A percentile compares a stretch with the other conserved stretches of the same genome.
Conservation (phyloP, 2,797 vertebrate genomes). For the Gallirallus australis region DNA sequence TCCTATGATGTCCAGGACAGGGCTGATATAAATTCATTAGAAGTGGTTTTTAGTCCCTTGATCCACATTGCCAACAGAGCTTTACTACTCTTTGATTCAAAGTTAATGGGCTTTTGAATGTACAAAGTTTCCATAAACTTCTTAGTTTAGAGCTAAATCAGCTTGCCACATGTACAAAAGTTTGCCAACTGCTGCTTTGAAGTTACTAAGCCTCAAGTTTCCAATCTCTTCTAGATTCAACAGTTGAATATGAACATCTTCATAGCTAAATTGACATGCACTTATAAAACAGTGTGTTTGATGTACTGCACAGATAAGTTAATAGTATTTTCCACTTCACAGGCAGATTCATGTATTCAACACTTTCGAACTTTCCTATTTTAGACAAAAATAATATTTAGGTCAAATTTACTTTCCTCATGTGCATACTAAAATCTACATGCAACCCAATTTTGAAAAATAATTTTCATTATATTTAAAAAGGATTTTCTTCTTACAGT, state of each 20-base stretch:
- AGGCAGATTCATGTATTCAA: neutral
- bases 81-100: constrained; percentile 25
- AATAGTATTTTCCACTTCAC: neutral
- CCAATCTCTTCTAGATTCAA: neutral
- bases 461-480: neutral
- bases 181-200: constrained; percentile 10
- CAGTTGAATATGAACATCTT: neutral
- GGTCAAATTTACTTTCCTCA: neutral
- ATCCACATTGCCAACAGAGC: neutral
- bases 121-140: constrained; percentile 32
- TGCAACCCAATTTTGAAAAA: neutral
- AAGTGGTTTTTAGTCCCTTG: neutral
- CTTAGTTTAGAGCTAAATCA: constrained; percentile 18
- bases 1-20: neutral
- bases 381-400: neutral
- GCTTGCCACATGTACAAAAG: neutral
- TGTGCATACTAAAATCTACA: neutral
- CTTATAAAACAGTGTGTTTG: neutral
- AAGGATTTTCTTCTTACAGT: neutral
- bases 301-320: neutral
- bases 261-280: neutral
- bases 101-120: constrained; percentile 18
- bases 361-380: neutral
- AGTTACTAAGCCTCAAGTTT: constrained; percentile 8
- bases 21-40: neutral